Conservation (phyloP, 1,140 invertebrate species). For the Hetaerina americana region DNA sequence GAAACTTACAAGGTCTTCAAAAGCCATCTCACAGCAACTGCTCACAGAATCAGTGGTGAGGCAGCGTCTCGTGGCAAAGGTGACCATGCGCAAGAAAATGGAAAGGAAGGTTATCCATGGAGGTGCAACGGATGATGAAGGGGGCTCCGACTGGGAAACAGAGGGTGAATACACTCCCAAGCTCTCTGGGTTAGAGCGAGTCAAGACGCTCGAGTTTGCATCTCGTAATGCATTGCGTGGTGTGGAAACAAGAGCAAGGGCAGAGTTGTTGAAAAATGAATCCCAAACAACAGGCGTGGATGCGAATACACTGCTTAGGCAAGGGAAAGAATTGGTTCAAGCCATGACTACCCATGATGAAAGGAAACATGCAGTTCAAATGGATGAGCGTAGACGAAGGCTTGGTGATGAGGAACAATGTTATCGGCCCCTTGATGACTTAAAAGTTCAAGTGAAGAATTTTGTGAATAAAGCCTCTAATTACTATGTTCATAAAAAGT, state of each 20-base stretch:
- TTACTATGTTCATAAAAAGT: conserved; percentile 52
- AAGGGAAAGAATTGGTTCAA: conserved; percentile 22
- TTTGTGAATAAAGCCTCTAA: conserved; percentile 44
- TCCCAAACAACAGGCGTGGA: not conserved
- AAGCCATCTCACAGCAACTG: not conserved
- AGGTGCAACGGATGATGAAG: not conserved
- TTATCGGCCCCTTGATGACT: conserved; percentile 34
- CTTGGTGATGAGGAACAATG: conserved; percentile 35
- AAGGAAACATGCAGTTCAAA: conserved; percentile 26
- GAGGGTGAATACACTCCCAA: not conserved
- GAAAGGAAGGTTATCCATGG: not conserved
- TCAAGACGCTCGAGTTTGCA: not conserved
- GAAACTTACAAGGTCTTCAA: not conserved
- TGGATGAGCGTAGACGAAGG: conserved; percentile 29
- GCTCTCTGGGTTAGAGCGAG: not conserved
- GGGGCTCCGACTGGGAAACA: too few species aligned
- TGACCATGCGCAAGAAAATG: not conserved
- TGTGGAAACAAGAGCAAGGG: not conserved
- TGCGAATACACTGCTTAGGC: conserved; percentile 9
- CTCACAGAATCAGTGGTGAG: not conserved
- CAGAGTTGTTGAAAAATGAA: not conserved
- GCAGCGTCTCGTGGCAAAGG: not conserved
- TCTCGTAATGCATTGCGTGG: not conserved
- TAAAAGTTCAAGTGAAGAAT: conserved; percentile 44
- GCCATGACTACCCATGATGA: conserved; percentile 24